phyloP scores from a whole-genome alignment of 1,140 invertebrate genomes.

The Copidosoma floridanum region DNA sequence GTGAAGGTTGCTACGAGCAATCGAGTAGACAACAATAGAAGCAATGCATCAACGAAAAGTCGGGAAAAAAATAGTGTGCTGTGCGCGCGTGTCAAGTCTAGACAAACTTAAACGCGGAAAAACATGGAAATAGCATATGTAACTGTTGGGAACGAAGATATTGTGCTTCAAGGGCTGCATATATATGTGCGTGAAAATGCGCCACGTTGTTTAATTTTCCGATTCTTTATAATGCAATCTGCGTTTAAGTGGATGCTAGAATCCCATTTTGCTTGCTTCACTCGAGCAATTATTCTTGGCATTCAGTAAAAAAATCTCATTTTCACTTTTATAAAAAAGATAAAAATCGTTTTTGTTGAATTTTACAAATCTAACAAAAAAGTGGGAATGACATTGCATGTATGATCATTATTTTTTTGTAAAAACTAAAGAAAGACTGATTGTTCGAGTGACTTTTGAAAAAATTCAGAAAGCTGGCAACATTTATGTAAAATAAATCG shows the following conservation, averaged over 20 bases:
- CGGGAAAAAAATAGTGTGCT: not conserved
- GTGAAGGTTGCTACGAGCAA: constrained; percentile 13
- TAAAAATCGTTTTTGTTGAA: not conserved
- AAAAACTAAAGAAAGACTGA: not conserved
- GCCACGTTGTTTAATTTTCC: not conserved
- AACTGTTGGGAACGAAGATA: constrained; percentile 2
- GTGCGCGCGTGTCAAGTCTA: not conserved
- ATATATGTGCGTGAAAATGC: not conserved
- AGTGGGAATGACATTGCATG: too few species aligned
- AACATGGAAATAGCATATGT: not conserved
- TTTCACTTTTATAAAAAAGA: not conserved
- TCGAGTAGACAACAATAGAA: constrained; percentile 26
- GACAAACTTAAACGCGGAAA: constrained; percentile 1
- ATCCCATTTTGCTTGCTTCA: not conserved
- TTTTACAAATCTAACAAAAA: constrained; percentile 2
- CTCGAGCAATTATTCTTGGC: not conserved
- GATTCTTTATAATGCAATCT: not conserved
- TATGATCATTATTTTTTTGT: too few species aligned
- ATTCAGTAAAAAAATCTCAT: not conserved
- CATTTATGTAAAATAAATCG: too few species aligned
- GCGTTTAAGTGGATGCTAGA: not conserved
- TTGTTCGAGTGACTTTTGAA: not conserved
- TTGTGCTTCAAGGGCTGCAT: not conserved
- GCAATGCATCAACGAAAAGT: too few species aligned
- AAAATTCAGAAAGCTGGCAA: too few species aligned